Evolutionary conservation across 2,113 vertebrate species (phyloP).

Genomic region (Morone chrysops): DNA sequence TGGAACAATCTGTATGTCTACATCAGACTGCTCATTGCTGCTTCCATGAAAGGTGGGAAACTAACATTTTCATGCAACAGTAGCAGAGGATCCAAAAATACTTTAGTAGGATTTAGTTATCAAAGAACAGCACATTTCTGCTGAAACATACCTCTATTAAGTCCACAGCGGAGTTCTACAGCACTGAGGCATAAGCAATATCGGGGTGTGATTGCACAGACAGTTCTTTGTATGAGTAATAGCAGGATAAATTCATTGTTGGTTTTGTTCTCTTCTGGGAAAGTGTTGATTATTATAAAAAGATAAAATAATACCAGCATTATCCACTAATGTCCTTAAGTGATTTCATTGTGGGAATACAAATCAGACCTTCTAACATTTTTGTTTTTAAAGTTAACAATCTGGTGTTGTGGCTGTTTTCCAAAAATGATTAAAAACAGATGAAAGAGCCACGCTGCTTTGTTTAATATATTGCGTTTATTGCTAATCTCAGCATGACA

Average conservation of each 20-base stretch:
- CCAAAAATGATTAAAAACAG: not conserved
- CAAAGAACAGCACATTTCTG: not conserved
- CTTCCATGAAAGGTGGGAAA: constrained; percentile 2
- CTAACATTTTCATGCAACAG: not conserved
- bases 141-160: not conserved
- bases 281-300: not conserved
- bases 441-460: not conserved
- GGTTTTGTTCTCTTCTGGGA: not conserved
- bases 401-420: not conserved
- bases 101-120: not conserved
- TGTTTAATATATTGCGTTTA: not conserved
- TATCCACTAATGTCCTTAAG: not conserved
- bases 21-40: constrained; percentile 7
- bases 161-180: not conserved
- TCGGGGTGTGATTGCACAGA: not conserved
- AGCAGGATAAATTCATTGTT: not conserved
- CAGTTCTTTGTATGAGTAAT: not conserved
- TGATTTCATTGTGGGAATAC: not conserved
- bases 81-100: not conserved
- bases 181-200: not conserved
- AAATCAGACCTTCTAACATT: not conserved
- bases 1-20: constrained; percentile 44
- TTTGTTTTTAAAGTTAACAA: not conserved
- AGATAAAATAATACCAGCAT: not conserved
- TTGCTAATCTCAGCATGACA: not conserved